These are phyloP conservation scores for Dunckerocampus dactyliophorus DNA, from an alignment of 2,113 vertebrate species.

Conservation along the genomic window DNA sequence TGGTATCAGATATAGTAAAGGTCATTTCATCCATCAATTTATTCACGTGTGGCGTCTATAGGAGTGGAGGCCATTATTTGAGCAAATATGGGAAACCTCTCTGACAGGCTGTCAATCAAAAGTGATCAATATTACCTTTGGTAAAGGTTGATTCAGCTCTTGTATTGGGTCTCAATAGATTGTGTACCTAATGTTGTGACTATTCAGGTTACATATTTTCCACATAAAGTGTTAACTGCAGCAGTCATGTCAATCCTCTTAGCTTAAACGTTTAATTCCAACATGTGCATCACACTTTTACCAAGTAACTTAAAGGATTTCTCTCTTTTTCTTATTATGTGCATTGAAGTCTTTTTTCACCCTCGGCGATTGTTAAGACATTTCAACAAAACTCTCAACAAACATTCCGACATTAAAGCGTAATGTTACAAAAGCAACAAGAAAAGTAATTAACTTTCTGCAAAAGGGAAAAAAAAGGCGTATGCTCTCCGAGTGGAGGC, in stretches of 20 bases:
- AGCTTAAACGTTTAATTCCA: constrained; percentile 49
- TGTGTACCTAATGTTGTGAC: background rate
- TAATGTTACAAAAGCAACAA: constrained; percentile 79
- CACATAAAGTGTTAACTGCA: constrained; percentile 1
- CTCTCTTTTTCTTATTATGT: constrained; percentile 45
- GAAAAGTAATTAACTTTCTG: constrained; percentile 82
- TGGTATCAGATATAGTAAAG: no score
- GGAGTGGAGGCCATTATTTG: background rate
- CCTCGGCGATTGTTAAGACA: constrained; percentile 68
- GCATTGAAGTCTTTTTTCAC: constrained; percentile 48
- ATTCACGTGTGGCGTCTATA: background rate
- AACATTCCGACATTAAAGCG: constrained; percentile 79
- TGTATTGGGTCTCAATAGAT: background rate
- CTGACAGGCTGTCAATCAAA: background rate
- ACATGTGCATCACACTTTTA: constrained; percentile 53
- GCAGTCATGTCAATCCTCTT: constrained; percentile 51
- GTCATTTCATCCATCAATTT: no score
- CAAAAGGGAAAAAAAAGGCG: constrained; percentile 57
- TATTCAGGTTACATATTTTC: background rate
- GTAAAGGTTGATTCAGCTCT: no score
- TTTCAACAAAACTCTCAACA: constrained; percentile 77
- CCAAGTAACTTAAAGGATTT: constrained; percentile 56
- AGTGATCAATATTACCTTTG: background rate
- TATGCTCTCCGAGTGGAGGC: constrained; percentile 70
- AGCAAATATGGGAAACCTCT: background rate